Conservation (phyloP, 2,888 invertebrate species). For the Lasiommata megera region DNA sequence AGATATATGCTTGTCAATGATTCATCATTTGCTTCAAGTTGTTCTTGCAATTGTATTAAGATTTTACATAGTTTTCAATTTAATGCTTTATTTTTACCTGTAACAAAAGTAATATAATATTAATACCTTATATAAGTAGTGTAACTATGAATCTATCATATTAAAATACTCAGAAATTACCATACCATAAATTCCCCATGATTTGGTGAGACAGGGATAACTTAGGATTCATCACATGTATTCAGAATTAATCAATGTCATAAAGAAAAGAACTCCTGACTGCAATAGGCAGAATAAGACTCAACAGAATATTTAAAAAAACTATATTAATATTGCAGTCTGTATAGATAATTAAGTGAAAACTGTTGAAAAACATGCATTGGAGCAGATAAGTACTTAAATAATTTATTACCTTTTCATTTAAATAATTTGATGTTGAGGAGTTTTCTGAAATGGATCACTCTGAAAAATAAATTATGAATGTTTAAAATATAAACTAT, state of each 20-base stretch:
- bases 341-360: too few species aligned
- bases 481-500: background rate
- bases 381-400: too few species aligned
- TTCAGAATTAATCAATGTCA: too few species aligned
- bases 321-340: too few species aligned
- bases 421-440: too few species aligned
- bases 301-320: too few species aligned
- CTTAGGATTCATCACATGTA: slow-evolving; percentile 34
- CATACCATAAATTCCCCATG: slow-evolving; percentile 57
- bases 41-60: too few species aligned
- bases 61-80: background rate
- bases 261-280: too few species aligned
- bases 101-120: background rate
- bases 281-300: too few species aligned
- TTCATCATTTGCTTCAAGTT: slow-evolving; percentile 10
- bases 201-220: slow-evolving; percentile 59
- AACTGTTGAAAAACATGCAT: too few species aligned
- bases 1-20: slow-evolving; percentile 66
- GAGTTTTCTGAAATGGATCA: background rate
- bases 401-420: too few species aligned
- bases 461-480: background rate
- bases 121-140: background rate
- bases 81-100: background rate
- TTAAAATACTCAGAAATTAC: slow-evolving; percentile 43
- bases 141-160: background rate